Conservation (phyloP, 2,888 invertebrate species). For the Oxycera nigricornis region DNA sequence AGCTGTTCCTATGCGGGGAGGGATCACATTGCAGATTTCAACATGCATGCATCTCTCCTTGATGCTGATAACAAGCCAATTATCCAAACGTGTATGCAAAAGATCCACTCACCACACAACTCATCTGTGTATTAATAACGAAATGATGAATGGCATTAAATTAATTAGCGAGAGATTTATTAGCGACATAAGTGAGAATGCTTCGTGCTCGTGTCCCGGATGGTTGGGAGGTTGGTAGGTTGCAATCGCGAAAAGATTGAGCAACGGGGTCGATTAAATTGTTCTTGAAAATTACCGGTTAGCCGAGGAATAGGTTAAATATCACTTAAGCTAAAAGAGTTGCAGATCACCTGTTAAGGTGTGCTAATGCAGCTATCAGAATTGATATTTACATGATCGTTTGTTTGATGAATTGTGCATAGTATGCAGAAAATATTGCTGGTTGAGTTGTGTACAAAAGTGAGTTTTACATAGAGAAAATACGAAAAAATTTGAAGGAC, state of each 20-base stretch:
- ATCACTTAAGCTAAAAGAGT: constrained; percentile 7
- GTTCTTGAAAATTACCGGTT: constrained; percentile 22
- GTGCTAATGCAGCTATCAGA: constrained; percentile 20
- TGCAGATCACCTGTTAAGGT: constrained; percentile 6
- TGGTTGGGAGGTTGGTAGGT: neutral
- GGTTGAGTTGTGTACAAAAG: too few species aligned
- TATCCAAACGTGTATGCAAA: constrained; percentile 21
- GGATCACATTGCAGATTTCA: constrained; percentile 11
- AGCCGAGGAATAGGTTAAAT: constrained; percentile 11
- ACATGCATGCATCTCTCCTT: neutral
- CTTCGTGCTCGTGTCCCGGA: too few species aligned
- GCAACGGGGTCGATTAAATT: neutral
- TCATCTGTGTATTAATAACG: neutral
- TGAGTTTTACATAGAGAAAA: too few species aligned
- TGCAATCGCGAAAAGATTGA: neutral
- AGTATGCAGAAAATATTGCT: too few species aligned
- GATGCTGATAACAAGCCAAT: constrained; percentile 32
- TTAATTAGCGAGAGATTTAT: constrained; percentile 36
- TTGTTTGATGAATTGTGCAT: neutral
- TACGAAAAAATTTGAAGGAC: too few species aligned
- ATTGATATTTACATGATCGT: neutral
- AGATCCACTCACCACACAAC: neutral
- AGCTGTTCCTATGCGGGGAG: neutral
- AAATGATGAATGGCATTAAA: constrained; percentile 33
- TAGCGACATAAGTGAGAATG: constrained; percentile 19